Base-by-base conservation (phyloP, 2,888 invertebrate species). In the Athalia rosae region DNA sequence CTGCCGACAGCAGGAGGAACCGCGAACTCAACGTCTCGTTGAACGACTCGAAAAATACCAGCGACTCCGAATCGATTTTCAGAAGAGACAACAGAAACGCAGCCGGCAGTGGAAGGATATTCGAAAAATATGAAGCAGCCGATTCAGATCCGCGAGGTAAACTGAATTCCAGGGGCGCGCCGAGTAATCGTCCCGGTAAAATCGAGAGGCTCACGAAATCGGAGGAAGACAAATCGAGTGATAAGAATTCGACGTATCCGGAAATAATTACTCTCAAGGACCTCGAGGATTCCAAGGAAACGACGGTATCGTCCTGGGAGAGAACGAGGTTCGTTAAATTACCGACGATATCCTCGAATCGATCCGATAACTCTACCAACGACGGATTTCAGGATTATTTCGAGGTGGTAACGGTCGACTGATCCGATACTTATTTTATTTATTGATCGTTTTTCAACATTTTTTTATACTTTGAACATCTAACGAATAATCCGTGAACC, bases 1-100 rank as follows among this genome's bases (percentile, higher is more conserved):
- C 82, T 0, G 81, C 83, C 0, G 80, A 82, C 47, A 79, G 81
- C 8, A 48, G 78, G 5, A 53, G 63, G 48, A 56, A 63, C 53
- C 63, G 74, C 4, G 53, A 78, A n/a, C 48, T 78, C 47, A 62
- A 62, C 58, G 15, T 11, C 6, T 28, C 59, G 53, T 11, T n/a
- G 13, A 64, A 64, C 47, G 8, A 13, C 4, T 47, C 47, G 4
- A n/a, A 11, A 58, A 28, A 28, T 28, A 28, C 28, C 28, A 28
- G 28, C 28, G 28, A 28, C 28, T 28, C 28, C 28, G 28, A 28
- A 28, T 28, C 28, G 28, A 0, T 28, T 28, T 28, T 28, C 28
- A 0, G n/a, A 15, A n/a, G 11, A 64, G 45, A 47, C 15, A 64
- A 64, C 4, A 13, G 47, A 7, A 64, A 13, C 28, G 11, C 7